A percentile compares a stretch with the other conserved stretches of the same genome.
These are phyloP conservation scores for Myrmecophaga tridactyla DNA, from an alignment of 2,113 vertebrate genomes.

Conservation along the genomic window DNA sequence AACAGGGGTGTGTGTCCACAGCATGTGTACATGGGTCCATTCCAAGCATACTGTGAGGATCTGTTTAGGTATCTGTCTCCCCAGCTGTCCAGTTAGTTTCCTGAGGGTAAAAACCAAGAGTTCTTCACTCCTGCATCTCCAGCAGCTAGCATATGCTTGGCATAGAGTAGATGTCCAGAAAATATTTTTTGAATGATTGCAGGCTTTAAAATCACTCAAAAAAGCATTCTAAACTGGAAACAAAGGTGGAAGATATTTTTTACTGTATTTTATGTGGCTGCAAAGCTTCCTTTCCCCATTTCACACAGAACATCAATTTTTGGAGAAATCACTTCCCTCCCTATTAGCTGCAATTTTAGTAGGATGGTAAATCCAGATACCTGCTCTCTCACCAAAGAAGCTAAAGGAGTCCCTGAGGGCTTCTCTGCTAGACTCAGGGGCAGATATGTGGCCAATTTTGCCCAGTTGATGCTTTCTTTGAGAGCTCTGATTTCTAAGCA, in stretches of 20 bases:
- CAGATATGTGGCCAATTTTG: neutral
- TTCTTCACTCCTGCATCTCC: neutral
- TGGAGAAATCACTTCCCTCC: neutral
- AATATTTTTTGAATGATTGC: neutral
- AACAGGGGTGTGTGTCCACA: neutral
- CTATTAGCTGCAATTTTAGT: neutral
- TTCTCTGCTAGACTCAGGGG: neutral
- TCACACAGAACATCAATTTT: neutral
- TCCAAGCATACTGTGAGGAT: no score
- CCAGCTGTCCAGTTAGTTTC: neutral
- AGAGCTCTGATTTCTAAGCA: neutral
- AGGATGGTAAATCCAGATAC: neutral
- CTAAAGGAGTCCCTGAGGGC: neutral
- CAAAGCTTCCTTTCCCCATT: neutral
- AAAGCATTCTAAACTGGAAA: neutral
- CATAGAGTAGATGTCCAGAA: neutral
- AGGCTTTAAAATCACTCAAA: neutral
- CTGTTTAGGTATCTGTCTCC: neutral
- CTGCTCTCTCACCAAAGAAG: neutral
- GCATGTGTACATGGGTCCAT: accelerated
- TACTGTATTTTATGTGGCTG: neutral
- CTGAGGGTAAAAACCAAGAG: neutral
- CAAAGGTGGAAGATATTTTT: neutral
- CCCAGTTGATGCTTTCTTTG: neutral
- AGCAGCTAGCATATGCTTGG: neutral